Conservation (phyloP, 2,797 vertebrate genomes). For the Arctocebus calabarensis region DNA sequence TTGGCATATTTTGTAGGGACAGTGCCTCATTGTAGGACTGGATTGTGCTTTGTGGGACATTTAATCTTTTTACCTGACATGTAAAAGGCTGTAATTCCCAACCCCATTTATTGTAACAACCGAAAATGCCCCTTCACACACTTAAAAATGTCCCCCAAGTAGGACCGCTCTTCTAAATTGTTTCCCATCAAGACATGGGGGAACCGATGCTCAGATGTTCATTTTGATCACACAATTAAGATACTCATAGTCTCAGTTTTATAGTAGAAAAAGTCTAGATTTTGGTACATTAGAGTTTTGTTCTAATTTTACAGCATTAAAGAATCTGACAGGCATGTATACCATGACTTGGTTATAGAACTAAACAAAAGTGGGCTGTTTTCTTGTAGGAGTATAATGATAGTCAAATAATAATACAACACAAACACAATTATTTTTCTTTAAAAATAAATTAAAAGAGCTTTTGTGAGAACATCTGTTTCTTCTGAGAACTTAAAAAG, state of each 20-base stretch:
- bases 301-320: slow-evolving; percentile 16
- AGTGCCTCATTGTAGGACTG: neutral
- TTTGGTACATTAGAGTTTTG: neutral
- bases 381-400: slow-evolving; percentile 70
- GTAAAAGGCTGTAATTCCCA: neutral
- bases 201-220: neutral
- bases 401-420: slow-evolving; percentile 67
- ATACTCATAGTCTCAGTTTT: slow-evolving; percentile 13
- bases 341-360: slow-evolving; percentile 41
- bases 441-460: slow-evolving; percentile 67
- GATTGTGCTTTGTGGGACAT: neutral
- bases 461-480: slow-evolving; percentile 75
- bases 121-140: neutral
- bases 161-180: neutral
- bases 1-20: neutral
- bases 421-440: slow-evolving; percentile 68
- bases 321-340: slow-evolving; percentile 17
- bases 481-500: slow-evolving; percentile 52
- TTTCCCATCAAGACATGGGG: neutral
- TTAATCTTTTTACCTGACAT: neutral
- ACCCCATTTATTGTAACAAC: neutral
- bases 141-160: neutral
- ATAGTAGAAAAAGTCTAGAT: neutral
- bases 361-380: slow-evolving; percentile 54
- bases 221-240: neutral